Base-by-base conservation (phyloP, 2,797 vertebrate species). In the Leptoclinus maculatus region DNA sequence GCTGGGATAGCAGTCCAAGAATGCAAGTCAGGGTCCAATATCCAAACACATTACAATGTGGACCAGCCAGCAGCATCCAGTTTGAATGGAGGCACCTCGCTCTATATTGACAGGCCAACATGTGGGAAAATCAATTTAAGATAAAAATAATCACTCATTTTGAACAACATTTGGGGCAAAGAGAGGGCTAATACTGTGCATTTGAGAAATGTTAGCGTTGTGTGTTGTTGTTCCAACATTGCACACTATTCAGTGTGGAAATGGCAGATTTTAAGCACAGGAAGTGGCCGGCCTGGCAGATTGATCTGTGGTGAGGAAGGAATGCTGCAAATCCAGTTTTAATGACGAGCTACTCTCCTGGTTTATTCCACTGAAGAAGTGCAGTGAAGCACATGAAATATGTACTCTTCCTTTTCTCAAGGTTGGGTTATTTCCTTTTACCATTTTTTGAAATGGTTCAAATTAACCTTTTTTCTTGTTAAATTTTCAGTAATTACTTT, bases 361-460 rank as follows among this genome's bases (percentile, higher is more conserved):
- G 57, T 11, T 74, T 27, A 74, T 57, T 76, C 47, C 45, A 9
- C 34, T 57, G 19, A 71, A 51, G 63, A 64, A 39, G 47, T 67
- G 66, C 58, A 29, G 49, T 57, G 69, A 49, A 21, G 19, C 25
- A 65, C 68, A 78, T 86, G 27, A 72, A 86, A 75, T 76, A 78
- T 68, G 65, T 12, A 71, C 57, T 56, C 60, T 51, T 1, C 34
- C 64, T 39, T 54, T 74, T 43, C 8, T 23, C 11, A 27, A 41
- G 16, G 38, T 39, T 38, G 0, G 16, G 59, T 7, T 63, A 21
- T 25, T 71, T 76, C 29, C 64, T 71, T n/a, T 59, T 9, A 21
- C 21, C n/a, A 23, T 25, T 4, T 57, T 21, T 58, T 41, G 49
- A 21, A 66, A 58, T 19, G 8, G 2, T 39, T 68, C 4, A 51